These are phyloP conservation scores for Phalacrocorax brasilianus DNA, from an alignment of 2,113 vertebrate species.

Conservation along the genomic window DNA sequence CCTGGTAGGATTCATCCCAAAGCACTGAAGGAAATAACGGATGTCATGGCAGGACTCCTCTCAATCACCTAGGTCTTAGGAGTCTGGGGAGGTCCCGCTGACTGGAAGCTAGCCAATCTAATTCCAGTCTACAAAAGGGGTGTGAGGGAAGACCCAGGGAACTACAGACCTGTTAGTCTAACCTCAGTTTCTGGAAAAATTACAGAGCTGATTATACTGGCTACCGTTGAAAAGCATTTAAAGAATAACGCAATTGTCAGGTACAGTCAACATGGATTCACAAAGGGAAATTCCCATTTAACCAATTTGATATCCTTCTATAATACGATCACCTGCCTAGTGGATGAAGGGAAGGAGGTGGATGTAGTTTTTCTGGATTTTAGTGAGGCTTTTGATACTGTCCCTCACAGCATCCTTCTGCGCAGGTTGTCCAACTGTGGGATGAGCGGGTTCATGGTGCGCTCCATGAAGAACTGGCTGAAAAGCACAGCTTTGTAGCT, in stretches of 20 bases:
- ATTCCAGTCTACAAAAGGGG: background rate
- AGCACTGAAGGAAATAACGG: background rate
- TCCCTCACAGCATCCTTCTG: no score
- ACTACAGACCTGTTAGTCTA: background rate
- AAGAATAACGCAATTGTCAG: background rate
- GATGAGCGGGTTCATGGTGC: no score
- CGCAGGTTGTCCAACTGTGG: no score
- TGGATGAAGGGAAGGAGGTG: background rate
- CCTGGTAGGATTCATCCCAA: background rate
- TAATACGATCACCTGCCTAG: background rate
- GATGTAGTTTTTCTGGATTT: background rate
- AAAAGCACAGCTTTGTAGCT: no score
- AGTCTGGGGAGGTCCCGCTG: background rate
- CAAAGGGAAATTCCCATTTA: background rate
- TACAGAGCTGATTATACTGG: background rate
- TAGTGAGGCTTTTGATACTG: no score
- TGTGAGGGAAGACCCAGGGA: background rate
- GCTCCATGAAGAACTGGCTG: no score
- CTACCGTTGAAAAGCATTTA: background rate
- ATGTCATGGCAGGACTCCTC: background rate
- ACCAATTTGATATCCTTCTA: background rate
- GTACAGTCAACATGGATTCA: background rate
- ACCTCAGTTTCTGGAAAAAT: background rate
- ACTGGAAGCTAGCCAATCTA: background rate
- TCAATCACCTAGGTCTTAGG: accelerated